phyloP scores from a whole-genome alignment of 1,140 invertebrate genomes.

The Medauroidea extradentata region DNA sequence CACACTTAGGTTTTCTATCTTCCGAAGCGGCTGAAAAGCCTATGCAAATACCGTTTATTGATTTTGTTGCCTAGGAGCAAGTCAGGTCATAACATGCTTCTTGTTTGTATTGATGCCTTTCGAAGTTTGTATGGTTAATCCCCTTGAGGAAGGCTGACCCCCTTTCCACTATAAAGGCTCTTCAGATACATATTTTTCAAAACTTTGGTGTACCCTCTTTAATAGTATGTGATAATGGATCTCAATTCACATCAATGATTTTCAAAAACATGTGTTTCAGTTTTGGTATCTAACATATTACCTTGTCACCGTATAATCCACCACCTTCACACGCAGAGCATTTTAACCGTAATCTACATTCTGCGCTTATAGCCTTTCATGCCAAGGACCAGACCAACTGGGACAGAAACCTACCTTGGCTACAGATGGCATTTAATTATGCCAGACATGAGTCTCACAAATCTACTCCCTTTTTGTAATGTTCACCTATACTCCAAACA shows the following conservation, averaged over 20 bases:
- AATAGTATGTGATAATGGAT: neutral
- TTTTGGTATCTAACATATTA: neutral
- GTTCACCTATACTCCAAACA: neutral
- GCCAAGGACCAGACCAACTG: neutral
- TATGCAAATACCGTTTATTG: neutral
- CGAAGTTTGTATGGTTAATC: neutral
- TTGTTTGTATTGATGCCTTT: neutral
- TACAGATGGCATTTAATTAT: neutral
- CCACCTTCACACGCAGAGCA: neutral
- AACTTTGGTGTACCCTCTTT: neutral
- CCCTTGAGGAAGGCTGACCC: neutral
- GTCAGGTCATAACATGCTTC: neutral
- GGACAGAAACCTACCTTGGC: neutral
- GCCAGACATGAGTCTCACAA: neutral
- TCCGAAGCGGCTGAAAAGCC: neutral
- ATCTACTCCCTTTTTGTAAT: neutral
- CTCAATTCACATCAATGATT: neutral
- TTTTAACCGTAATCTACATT: neutral
- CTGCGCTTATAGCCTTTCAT: neutral
- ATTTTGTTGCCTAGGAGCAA: neutral
- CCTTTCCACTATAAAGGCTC: neutral
- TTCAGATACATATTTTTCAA: neutral
- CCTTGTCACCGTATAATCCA: neutral
- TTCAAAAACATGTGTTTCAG: neutral
- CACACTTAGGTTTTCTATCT: neutral